Evolutionary conservation across 2,113 vertebrate genomes (phyloP), one percentile per base, ranked within the genome.

Genomic region (Ochotona curzoniae): DNA sequence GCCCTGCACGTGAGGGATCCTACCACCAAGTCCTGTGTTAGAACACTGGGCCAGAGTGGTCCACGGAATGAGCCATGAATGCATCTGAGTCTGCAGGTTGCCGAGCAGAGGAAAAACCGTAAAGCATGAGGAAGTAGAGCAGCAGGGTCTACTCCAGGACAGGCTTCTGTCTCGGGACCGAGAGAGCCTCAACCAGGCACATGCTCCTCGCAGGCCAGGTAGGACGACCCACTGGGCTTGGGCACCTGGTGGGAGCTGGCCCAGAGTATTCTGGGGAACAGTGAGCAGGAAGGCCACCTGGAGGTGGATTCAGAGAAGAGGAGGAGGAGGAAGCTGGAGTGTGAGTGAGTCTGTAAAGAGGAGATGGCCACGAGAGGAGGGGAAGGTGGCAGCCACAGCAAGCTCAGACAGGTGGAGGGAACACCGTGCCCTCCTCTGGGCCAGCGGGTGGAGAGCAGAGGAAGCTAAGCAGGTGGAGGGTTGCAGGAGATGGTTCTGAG

Each of bases 221-320:
- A 6, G 8, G 26, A 60, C 1, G 4, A 23, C 32, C 35, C 51
- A 5, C 3, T 30, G 17, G 21, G 73, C 4, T 66, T 21, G 18
- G 4, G 23, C 94, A 47, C 82, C 2, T 14, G 11, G 35, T 30
- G 26, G 30, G n/a, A 35, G 70, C 44, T 30, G 18, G 63, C 61
- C 35, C 30, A 15, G 30, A 10, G 21, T 15, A 5, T 23, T 8
- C 82, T 30, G n/a, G 9, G 75, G 49, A 49, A 7, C 4, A 0
- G 11, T 0, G 1, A 30, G 30, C 7, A 28, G 1, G 10, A 79
- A 17, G 1, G 6, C 5, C 7, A 54, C 32, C 2, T 23, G 0
- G 1, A 13, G 26, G 47, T 14, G 15, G 7, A 11, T 3, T 64
- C 66, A 12, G 26, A 18, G 47, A 3, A 14, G 13, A 14, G 9